Conservation (phyloP, 2,888 invertebrate species). For the Conops quadrifasciatus region DNA sequence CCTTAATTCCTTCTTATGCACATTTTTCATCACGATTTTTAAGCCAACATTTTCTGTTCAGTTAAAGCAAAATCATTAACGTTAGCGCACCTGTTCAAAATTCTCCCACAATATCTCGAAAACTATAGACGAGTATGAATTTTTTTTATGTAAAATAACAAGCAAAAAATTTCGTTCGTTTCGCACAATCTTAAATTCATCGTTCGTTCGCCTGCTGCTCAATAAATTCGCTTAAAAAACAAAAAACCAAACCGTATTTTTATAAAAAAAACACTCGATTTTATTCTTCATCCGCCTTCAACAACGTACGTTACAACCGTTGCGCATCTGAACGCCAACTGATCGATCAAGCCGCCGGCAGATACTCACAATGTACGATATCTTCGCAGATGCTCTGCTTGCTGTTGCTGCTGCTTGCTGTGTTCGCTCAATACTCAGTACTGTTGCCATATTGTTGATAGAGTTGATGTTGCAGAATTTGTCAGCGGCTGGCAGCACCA, state of each 20-base stretch:
- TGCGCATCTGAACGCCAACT: slow-evolving; percentile 27
- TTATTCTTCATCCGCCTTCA: neutral
- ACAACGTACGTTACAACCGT: slow-evolving; percentile 15
- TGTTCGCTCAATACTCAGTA: neutral
- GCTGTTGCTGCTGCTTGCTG: neutral
- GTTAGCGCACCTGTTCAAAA: neutral
- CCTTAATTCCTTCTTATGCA: no score
- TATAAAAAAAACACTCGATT: neutral
- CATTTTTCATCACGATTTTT: no score
- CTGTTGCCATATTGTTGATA: neutral
- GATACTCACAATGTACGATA: neutral
- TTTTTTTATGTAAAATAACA: no score
- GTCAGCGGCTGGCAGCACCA: neutral
- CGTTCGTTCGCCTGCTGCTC: neutral
- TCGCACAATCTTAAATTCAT: neutral
- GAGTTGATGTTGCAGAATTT: neutral
- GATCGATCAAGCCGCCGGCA: slow-evolving; percentile 26
- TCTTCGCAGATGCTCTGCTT: neutral
- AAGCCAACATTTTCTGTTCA: no score
- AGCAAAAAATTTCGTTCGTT: no score
- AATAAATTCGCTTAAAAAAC: neutral
- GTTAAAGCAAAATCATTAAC: no score
- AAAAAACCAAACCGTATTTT: neutral
- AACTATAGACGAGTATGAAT: no score
- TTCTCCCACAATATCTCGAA: neutral